Evolutionary conservation across 30 jellyfish, hydroid and myxozoan genomes (phyloP), one percentile per base, ranked within the genome.

Genomic region (Aurelia sp.): DNA sequence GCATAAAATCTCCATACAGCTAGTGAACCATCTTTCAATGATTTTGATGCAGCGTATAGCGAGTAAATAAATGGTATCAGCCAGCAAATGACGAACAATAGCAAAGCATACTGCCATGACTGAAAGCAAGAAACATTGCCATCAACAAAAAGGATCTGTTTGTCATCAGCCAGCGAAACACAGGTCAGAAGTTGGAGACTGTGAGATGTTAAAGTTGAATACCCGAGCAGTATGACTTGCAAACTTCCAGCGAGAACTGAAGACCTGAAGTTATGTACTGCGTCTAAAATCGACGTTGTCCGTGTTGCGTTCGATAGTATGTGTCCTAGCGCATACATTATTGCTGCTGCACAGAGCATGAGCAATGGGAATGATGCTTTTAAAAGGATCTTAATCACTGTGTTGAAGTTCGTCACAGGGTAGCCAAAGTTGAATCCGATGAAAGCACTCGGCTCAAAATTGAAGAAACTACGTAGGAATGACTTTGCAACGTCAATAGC

Each of bases 191-290:
- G 63, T 71, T 58, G 23, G 33, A 71, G 40, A 21, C 37, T 31
- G 64, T 71, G 21, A 27, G 81, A 71, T 23, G 64, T 71, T 4
- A 71, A 17, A 4, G 81, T 71, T 21, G 81, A 71, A 31, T 66
- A 66, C 21, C 77, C 77, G 33, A 66, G 77, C 55, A 66, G 50
- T 66, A 41, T 71, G 33, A 35, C 47, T n/a, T 71, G 81, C 35
- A 71, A 71, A 1, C 50, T 30, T 13, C 63, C 55, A 13, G 64
- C 64, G 18, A 71, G 64, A 3, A 71, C 11, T 20, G 62, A 50
- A 71, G 33, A 31, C 31, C 40, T 33, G 64, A 71, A 41, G 37
- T 18, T n/a, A 17, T 30, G 35, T 58, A 71, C 4, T 15, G 18
- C 17, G 2, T 23, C n/a, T 41, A 30, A 30, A 17, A 22, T 71